A percentile compares a stretch with the other conserved stretches of the same genome.
phyloP scores from a whole-genome alignment of 2,888 invertebrate genomes.

The Pseudococcus viburni region DNA sequence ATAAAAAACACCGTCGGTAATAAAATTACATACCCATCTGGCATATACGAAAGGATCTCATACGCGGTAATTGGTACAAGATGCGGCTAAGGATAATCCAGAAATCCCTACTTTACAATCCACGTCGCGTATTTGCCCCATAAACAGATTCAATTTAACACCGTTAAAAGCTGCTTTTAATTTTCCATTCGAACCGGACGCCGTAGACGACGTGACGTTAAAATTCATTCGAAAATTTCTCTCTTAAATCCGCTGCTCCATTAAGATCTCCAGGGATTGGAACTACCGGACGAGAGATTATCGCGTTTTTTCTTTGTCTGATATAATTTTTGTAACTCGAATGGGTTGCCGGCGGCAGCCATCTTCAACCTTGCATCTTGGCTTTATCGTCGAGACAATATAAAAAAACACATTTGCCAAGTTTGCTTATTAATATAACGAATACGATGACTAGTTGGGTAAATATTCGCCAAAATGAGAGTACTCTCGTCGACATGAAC shows the following conservation, averaged over 20 bases:
- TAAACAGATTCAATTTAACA: background rate
- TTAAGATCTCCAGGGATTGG: background rate
- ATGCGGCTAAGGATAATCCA: background rate
- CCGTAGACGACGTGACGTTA: slow-evolving; percentile 9
- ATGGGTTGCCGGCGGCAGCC: background rate
- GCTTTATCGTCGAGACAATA: slow-evolving; percentile 13
- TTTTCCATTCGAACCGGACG: background rate
- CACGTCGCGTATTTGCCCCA: slow-evolving; percentile 7
- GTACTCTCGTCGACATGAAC: background rate
- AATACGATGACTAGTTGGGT: slow-evolving; percentile 7
- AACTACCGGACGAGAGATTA: background rate
- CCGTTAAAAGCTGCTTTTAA: background rate
- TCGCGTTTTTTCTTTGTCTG: background rate
- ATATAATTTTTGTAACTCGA: background rate
- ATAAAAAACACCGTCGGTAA: background rate
- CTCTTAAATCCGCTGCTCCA: background rate
- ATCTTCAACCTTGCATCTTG: slow-evolving; percentile 44
- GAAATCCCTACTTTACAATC: background rate
- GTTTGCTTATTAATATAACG: slow-evolving; percentile 13
- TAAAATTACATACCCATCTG: background rate
- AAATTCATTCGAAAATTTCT: slow-evolving; percentile 2
- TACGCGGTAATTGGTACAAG: background rate
- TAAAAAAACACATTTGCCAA: slow-evolving; percentile 8
- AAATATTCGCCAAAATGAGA: slow-evolving; percentile 37
- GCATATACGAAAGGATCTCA: background rate